These are phyloP conservation scores for Coleophora deauratella DNA, from an alignment of 2,888 invertebrate species.

Conservation along the genomic window DNA sequence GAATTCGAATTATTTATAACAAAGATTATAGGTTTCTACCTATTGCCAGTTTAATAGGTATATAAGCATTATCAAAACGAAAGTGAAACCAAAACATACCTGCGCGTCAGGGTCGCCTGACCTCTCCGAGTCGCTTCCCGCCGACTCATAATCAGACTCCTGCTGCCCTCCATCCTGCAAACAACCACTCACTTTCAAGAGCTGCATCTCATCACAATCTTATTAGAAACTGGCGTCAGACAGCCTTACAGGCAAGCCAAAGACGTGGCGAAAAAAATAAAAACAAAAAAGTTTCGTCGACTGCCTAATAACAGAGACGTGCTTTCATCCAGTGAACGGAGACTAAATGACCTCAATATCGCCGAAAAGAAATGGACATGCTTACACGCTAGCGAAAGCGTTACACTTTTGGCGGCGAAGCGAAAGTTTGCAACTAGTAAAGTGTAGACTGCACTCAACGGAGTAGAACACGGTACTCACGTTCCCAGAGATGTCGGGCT, in stretches of 20 bases:
- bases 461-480: slow-evolving; percentile 45
- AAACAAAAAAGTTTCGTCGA: slow-evolving; percentile 25
- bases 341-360: slow-evolving; percentile 64
- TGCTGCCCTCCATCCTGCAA: slow-evolving; percentile 60
- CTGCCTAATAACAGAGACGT: slow-evolving; percentile 7
- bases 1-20: too few relatives aligned
- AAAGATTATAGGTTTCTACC: neutral
- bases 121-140: slow-evolving; percentile 66
- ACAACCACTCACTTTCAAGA: slow-evolving; percentile 54
- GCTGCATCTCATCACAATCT: slow-evolving; percentile 40
- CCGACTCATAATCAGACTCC: slow-evolving; percentile 68
- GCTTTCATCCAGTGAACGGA: slow-evolving; percentile 51
- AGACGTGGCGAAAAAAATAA: slow-evolving; percentile 44
- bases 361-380: slow-evolving; percentile 66
- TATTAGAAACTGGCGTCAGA: slow-evolving; percentile 1
- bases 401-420: slow-evolving; percentile 59
- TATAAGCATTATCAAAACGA: neutral
- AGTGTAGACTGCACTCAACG: slow-evolving; percentile 9
- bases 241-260: slow-evolving; percentile 16
- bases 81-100: slow-evolving; percentile 42
- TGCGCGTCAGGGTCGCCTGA: slow-evolving; percentile 82
- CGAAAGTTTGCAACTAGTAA: slow-evolving; percentile 40
- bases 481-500: slow-evolving; percentile 56
- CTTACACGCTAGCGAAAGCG: slow-evolving; percentile 67
- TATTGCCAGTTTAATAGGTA: neutral